Evolutionary conservation across 2,888 invertebrate species (phyloP).

Genomic region (Napeogenes sylphis): DNA sequence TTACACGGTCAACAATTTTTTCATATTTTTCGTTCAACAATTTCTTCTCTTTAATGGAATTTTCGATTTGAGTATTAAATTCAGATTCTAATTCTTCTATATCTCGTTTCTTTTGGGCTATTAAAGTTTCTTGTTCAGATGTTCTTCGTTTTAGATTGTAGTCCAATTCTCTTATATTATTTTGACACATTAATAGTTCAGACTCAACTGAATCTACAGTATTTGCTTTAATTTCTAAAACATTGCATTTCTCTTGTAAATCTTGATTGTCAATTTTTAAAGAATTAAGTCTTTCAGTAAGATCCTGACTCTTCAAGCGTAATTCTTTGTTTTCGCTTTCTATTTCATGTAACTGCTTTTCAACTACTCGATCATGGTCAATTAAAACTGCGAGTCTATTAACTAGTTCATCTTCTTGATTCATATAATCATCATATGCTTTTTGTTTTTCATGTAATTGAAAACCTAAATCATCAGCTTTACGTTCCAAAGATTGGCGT

Average conservation of each 20-base stretch:
- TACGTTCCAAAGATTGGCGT: conserved; percentile 78
- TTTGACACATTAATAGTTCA: conserved; percentile 51
- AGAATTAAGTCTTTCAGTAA: conserved; percentile 73
- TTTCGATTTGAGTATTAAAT: conserved; percentile 68
- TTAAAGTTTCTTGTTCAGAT: conserved; percentile 56
- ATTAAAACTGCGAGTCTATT: conserved; percentile 79
- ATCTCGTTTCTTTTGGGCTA: conserved; percentile 63
- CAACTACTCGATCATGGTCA: conserved; percentile 80
- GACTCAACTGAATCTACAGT: conserved; percentile 52
- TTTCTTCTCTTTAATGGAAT: conserved; percentile 71
- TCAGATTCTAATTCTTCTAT: conserved; percentile 68
- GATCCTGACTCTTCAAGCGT: conserved; percentile 71
- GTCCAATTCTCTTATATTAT: conserved; percentile 67
- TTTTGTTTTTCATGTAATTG: conserved; percentile 79
- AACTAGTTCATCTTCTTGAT: conserved; percentile 80
- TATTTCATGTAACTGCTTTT: conserved; percentile 79
- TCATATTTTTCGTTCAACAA: conserved; percentile 66
- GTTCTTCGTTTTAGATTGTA: conserved; percentile 55
- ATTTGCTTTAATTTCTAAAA: conserved; percentile 54
- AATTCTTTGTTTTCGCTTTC: conserved; percentile 76
- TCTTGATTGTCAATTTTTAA: conserved; percentile 64
- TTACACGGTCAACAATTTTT: conserved; percentile 69
- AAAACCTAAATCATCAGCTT: conserved; percentile 78
- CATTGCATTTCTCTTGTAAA: conserved; percentile 60
- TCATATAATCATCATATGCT: conserved; percentile 77